Evolutionary conservation across 1,140 invertebrate genomes (phyloP), one percentile per base, ranked within the genome.

Genomic region (Copidosoma floridanum): DNA sequence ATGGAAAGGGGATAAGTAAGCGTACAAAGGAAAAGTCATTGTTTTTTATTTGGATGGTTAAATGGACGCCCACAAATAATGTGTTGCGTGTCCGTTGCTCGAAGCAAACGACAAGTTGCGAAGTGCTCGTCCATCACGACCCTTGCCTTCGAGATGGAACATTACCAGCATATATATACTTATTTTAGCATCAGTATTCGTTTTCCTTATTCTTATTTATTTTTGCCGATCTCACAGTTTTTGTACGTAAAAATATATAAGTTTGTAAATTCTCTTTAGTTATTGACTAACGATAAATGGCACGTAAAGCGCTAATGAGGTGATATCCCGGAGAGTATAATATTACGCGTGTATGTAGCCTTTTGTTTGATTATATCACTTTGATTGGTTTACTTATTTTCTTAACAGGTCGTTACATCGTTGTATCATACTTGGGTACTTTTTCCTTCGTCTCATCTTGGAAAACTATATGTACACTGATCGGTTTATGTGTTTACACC

Each of bases 91-190:
- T 46, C 27, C 37, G 27, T 26, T 16, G 47, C 14, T 16, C 23
- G n/a, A 59, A 37, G 57, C 48, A 37, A 50, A 59, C 52, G 57
- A 59, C 57, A 59, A 53, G 48, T 50, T 26, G 48, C 29, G 40
- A 59, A 53, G 35, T 37, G 12, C 14, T 14, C 26, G 12, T 18
- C 12, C 23, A 18, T n/a, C n/a, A n/a, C n/a, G n/a, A n/a, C n/a
- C n/a, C n/a, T n/a, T n/a, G n/a, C n/a, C n/a, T n/a, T n/a, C n/a
- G 24, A 21, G 26, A 44, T 24, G 40, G 44, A 24, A 35, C 18
- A 41, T 56, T 54, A 54, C 24, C n/a, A n/a, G n/a, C n/a, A n/a
- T n/a, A n/a, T n/a, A n/a, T n/a, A n/a, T n/a, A n/a, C n/a, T n/a
- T 54, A 43, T 54, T 54, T 54, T 41, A 43, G 38, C 37, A 41